These are phyloP conservation scores for Panagrolaimus sp. DNA, from an alignment of 1,140 invertebrate genomes.

Conservation along the genomic window DNA sequence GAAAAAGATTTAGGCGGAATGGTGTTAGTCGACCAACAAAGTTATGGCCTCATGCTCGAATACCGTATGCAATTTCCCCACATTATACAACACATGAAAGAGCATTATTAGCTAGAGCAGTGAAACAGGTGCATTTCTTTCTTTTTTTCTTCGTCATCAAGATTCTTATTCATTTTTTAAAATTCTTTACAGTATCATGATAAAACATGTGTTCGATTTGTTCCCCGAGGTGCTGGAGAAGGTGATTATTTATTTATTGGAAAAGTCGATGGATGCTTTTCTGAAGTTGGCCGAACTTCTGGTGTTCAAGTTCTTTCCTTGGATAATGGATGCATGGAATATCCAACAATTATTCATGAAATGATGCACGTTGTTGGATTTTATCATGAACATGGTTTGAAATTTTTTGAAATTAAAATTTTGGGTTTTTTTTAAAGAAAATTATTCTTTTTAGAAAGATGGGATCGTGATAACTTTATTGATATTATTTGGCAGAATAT, in stretches of 20 bases:
- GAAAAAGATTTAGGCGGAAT: slow-evolving; percentile 43
- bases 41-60: slow-evolving; percentile 54
- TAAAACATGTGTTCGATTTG: slow-evolving; percentile 57
- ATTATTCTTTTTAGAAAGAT: slow-evolving; percentile 48
- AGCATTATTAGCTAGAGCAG: slow-evolving; percentile 54
- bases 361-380: slow-evolving; percentile 59
- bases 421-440: slow-evolving; percentile 16
- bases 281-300: slow-evolving; percentile 56
- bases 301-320: slow-evolving; percentile 58
- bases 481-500: slow-evolving; percentile 60
- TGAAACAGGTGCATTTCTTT: slow-evolving; percentile 47
- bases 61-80: slow-evolving; percentile 56
- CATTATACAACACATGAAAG: slow-evolving; percentile 56
- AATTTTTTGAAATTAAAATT: slow-evolving; percentile 17
- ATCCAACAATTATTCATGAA: slow-evolving; percentile 58
- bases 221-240: slow-evolving; percentile 50
- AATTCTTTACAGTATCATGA: slow-evolving; percentile 50
- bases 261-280: slow-evolving; percentile 59
- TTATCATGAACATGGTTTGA: slow-evolving; percentile 55
- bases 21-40: slow-evolving; percentile 54
- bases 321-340: slow-evolving; percentile 60
- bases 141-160: not conserved
- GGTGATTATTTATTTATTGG: slow-evolving; percentile 59
- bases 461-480: slow-evolving; percentile 58
- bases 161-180: slow-evolving; percentile 17